phyloP scores from a whole-genome alignment of 2,797 vertebrate species.

The Macropus fuliginosus region DNA sequence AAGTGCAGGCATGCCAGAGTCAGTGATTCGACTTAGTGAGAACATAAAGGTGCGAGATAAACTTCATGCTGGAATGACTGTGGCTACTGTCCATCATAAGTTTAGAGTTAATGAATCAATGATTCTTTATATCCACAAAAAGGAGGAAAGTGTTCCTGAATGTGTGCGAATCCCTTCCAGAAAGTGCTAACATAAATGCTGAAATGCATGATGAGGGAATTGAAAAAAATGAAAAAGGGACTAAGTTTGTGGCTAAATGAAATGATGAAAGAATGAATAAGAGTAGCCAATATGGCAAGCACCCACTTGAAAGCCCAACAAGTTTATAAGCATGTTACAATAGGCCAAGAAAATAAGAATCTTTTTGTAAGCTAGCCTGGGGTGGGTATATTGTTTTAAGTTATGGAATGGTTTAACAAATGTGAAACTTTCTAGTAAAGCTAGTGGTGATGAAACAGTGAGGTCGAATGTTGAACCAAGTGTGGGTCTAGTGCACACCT shows the following conservation, averaged over 20 bases:
- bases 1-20: neutral
- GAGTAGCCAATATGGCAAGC: neutral
- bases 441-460: neutral
- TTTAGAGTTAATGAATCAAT: neutral
- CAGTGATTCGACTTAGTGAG: neutral
- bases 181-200: too few species aligned
- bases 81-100: too few species aligned
- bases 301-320: neutral
- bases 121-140: neutral
- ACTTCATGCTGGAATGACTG: neutral
- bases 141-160: neutral
- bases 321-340: neutral
- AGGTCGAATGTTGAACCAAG: neutral
- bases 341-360: neutral
- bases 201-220: neutral
- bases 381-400: neutral
- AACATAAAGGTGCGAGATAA: neutral
- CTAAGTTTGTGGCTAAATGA: neutral
- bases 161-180: neutral
- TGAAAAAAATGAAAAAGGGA: neutral
- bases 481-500: neutral
- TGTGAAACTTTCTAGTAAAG: neutral
- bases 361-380: neutral
- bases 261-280: neutral
- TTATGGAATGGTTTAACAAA: neutral